Evolutionary conservation across 2,888 invertebrate genomes (phyloP), one percentile per base, ranked within the genome.

Genomic region (Trichogramma dendrolimi): DNA sequence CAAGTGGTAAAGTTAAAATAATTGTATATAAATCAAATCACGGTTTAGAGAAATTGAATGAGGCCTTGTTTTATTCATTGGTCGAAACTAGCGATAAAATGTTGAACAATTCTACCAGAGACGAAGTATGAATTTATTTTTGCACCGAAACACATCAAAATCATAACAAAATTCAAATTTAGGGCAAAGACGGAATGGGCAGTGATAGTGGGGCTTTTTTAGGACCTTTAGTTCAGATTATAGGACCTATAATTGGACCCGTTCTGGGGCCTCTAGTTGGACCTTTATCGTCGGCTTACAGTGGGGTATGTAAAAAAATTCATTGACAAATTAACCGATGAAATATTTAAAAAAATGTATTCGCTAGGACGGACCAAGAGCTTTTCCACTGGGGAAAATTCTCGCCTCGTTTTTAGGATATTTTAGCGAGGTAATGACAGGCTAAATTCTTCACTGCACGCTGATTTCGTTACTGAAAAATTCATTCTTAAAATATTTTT

Each of bases 241-340:
- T 71, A 6, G 76, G 71, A 0, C 79, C 79, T 4, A 63, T 79
- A 4, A 72, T 75, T 38, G 78, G 78, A 0, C 78, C 78, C 0
- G 63, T 79, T n/a, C 51, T 71, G 1, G 78, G 75, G 2, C 78
- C 79, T 0, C 5, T 78, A 3, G 62, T 73, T n/a, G 75, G 75
- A 2, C 79, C 79, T 2, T 14, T 77, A 27, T 70, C 73, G 11
- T 67, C 71, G 5, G 65, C 71, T 6, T 73, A 67, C 51, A 78
- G 76, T 59, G 72, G 73, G 41, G 79, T 79, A 70, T 69, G 27
- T 27, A 27, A 27, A 27, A 27, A 1, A 27, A 27, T 27, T 27
- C 27, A 27, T 27, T 27, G 27, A 27, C 1, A 27, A 27, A 27
- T 27, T 27, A 2, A 27, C 27, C 1, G 3, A 27, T 6, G 14